Conservation (phyloP, 2,113 vertebrate genomes). For the Percopsis transmontana region DNA sequence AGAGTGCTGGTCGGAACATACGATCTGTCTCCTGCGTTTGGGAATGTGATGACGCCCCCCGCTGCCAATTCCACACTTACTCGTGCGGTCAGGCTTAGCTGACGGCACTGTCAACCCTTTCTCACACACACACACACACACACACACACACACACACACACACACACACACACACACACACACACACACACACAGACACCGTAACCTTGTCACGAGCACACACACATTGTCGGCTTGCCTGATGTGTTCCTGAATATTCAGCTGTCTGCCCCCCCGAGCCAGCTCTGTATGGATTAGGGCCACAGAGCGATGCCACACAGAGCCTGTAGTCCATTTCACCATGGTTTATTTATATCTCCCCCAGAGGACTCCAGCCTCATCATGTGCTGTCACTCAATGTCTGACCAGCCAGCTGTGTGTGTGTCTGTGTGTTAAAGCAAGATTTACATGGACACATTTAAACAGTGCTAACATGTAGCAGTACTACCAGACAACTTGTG, state of each 20-base stretch:
- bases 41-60: conserved; percentile 44
- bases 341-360: background rate
- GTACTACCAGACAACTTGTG: conserved; percentile 1
- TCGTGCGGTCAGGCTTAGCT: conserved; percentile 36
- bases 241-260: background rate
- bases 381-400: conserved; percentile 5
- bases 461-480: conserved; percentile 32
- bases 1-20: conserved; percentile 59
- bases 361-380: no score
- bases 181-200: background rate
- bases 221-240: background rate
- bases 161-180: conserved; percentile 21
- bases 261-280: background rate
- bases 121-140: conserved; percentile 15
- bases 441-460: conserved; percentile 25
- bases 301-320: no score
- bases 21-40: conserved; percentile 65
- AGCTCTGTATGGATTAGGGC: background rate
- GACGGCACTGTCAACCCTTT: conserved; percentile 1
- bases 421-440: conserved; percentile 26
- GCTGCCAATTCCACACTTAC: conserved; percentile 33
- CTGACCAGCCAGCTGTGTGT: conserved; percentile 30
- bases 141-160: conserved; percentile 9
- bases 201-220: background rate
- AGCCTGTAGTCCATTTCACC: background rate